Evolutionary conservation across 1,140 invertebrate species (phyloP), one percentile per base, ranked within the genome.

Genomic region (Geopemphigus sp.): DNA sequence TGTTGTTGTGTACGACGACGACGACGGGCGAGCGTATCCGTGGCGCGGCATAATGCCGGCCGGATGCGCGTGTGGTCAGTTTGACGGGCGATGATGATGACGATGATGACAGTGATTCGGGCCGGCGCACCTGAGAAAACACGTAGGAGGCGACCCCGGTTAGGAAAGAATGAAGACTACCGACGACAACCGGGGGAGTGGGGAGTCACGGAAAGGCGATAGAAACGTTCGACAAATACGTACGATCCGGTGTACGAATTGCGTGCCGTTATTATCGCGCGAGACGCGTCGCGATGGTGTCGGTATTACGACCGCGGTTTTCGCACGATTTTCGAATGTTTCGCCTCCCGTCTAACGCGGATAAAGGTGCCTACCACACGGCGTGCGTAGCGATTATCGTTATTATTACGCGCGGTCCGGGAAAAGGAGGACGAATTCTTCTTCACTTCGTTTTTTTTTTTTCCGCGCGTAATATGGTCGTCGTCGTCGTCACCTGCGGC

Each of bases 31-130:
- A 29, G 61, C 39, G 29, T 29, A 32, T 14, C 32, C 24, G 45
- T 53, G 19, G 39, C 32, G 32, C 5, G 14, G 22, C 5, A 56
- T 73, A 45, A 59, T 59, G 10, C 73, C 17, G 26, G 74, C 74
- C 74, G 74, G 74, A 78, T 78, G 57, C 74, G 57, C 74, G 74
- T 78, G 74, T 78, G 74, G 74, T 78, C 74, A 78, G 57, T 78
- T 78, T 78, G 74, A 78, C 74, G 56, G 15, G 57, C 22, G 57
- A 15, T 78, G n/a, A n/a, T n/a, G n/a, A n/a, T n/a, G n/a, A n/a
- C n/a, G n/a, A n/a, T n/a, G n/a, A n/a, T n/a, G 74, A 78, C 57
- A 50, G 74, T 50, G 66, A 68, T 68, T 68, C 66, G 66, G 14
- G 39, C 66, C 22, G 50, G 39, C n/a, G n/a, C 66, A 68, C 66